phyloP scores from a whole-genome alignment of 2,113 vertebrate genomes.

The Prunella fulvescens region DNA sequence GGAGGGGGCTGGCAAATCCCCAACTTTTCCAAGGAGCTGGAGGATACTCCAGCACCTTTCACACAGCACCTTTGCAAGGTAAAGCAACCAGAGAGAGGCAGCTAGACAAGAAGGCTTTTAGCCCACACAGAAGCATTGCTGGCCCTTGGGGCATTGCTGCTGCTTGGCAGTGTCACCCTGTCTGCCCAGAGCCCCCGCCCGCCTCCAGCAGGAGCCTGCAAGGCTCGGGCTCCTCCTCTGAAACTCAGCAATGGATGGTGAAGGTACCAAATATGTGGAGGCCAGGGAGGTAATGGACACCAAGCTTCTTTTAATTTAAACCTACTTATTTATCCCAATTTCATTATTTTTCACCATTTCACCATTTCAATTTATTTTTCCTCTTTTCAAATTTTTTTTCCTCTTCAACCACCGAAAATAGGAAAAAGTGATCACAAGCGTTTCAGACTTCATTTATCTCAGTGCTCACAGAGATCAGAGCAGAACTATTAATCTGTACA shows the following conservation, averaged over 20 bases:
- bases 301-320: neutral
- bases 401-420: too few relatives aligned
- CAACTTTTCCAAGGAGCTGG: neutral
- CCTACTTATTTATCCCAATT: neutral
- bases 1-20: neutral
- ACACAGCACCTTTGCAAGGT: fast-evolving
- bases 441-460: neutral
- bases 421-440: neutral
- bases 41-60: neutral
- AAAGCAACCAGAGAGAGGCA: neutral
- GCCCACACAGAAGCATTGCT: neutral
- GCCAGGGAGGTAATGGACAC: neutral
- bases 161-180: fast-evolving
- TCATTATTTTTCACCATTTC: neutral
- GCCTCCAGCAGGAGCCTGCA: neutral
- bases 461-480: neutral
- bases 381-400: too few relatives aligned
- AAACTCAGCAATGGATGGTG: neutral
- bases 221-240: neutral
- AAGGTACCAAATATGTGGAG: fast-evolving
- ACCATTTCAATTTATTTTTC: neutral
- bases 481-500: neutral
- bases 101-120: neutral
- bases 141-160: neutral
- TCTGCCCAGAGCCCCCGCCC: neutral